Evolutionary conservation across 2,888 invertebrate species (phyloP).

Genomic region (Serripes groenlandicus): DNA sequence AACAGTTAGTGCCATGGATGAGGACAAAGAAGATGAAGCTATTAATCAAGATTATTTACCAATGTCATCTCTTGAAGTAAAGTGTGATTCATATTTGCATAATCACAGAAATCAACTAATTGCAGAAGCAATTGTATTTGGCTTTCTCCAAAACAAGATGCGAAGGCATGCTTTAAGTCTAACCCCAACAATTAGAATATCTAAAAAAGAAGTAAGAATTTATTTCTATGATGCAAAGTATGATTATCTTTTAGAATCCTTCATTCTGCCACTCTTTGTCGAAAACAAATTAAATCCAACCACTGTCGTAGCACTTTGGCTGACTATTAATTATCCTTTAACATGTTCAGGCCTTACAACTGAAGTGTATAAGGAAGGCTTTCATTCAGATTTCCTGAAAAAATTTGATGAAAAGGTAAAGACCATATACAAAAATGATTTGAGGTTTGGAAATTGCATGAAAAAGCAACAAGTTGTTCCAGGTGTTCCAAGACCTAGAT

Average conservation of each 20-base stretch:
- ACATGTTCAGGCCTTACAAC: slow-evolving; percentile 7
- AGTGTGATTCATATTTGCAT: background rate
- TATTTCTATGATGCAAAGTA: slow-evolving; percentile 9
- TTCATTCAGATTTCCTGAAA: background rate
- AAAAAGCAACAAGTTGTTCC: too few relatives aligned
- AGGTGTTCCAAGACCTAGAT: too few relatives aligned
- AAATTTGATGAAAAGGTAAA: slow-evolving; percentile 11
- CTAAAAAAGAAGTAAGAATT: background rate
- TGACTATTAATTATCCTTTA: background rate
- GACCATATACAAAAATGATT: background rate
- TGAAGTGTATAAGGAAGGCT: background rate
- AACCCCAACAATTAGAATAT: background rate
- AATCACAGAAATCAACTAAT: background rate
- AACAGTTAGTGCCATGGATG: background rate
- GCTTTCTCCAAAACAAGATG: background rate
- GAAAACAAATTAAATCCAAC: background rate
- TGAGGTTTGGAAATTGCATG: background rate
- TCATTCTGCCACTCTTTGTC: background rate
- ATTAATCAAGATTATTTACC: background rate
- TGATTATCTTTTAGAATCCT: background rate
- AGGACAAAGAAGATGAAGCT: background rate
- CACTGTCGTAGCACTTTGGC: background rate
- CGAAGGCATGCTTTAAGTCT: background rate
- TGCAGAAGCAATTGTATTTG: slow-evolving; percentile 11
- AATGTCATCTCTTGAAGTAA: background rate